A percentile compares a stretch with the other conserved stretches of the same genome.
phyloP scores from a whole-genome alignment of 1,140 invertebrate species.

The Parapsyche elsis region DNA sequence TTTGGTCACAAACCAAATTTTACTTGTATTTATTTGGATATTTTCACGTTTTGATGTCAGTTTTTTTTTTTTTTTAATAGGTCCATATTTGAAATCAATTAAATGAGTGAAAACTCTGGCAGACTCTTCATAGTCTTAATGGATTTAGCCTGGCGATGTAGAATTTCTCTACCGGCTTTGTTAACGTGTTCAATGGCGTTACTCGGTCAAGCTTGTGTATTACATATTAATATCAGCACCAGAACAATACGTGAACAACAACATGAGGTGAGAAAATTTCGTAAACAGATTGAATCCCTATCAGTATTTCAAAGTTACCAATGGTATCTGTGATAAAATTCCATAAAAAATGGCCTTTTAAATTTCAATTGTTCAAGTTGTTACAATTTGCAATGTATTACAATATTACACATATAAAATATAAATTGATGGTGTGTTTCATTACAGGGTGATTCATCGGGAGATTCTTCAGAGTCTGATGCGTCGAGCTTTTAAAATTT shows the following conservation, averaged over 20 bases:
- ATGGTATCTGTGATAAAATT: too few species aligned
- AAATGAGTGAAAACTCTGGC: slow-evolving; percentile 45
- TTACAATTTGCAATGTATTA: too few species aligned
- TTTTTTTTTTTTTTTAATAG: too few species aligned
- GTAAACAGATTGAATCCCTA: not conserved
- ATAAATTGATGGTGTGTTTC: not conserved
- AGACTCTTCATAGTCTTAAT: slow-evolving; percentile 60
- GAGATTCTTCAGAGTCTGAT: slow-evolving; percentile 3
- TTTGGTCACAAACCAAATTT: too few species aligned
- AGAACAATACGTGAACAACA: slow-evolving; percentile 44
- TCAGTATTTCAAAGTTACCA: not conserved
- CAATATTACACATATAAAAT: too few species aligned
- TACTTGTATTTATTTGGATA: too few species aligned
- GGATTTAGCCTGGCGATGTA: slow-evolving; percentile 61
- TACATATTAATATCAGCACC: slow-evolving; percentile 53
- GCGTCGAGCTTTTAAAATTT: not conserved
- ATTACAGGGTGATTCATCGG: slow-evolving; percentile 2
- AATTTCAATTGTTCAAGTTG: too few species aligned
- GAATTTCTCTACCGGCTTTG: slow-evolving; percentile 60
- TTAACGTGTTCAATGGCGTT: slow-evolving; percentile 57
- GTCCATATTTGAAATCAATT: too few species aligned
- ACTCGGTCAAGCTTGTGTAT: slow-evolving; percentile 51
- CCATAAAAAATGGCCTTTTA: too few species aligned
- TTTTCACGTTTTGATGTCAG: too few species aligned
- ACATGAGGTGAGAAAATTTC: slow-evolving; percentile 36